Base-by-base conservation (phyloP, 2,797 vertebrate species). In the Thaleichthys pacificus region DNA sequence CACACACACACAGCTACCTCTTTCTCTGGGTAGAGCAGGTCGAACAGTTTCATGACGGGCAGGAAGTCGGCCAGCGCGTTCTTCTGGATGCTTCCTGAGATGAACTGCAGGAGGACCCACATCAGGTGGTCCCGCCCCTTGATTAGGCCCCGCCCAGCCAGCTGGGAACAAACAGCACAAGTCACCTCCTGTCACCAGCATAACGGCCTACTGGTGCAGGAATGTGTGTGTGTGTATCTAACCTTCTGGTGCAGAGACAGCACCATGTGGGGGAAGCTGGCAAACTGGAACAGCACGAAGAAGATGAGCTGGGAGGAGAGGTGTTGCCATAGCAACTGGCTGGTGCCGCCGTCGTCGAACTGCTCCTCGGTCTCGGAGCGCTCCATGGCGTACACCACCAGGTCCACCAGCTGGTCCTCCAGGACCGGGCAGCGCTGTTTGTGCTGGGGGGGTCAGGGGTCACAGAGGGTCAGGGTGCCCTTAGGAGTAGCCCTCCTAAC, bases 251-350 rank as follows among this genome's bases (percentile, higher is more conserved):
- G 98, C 49, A 99, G 93, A 0, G 98, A 99, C 67, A 99, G 94
- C 82, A 99, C 98, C 98, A 99, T 99, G 86, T 99, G 97, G 32
- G 98, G 97, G 89, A 99, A 99, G 91, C 98, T 99, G 65, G 98
- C 98, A 82, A 99, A 99, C 90, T 99, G 98, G 94, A 99, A 99
- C 84, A 99, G 94, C 87, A 99, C 98, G 88, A 99, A 99, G 94
- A 99, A 99, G 94, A 99, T 99, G 91, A 99, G 98, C 93, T 99
- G 98, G 75, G 97, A 99, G 76, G 98, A 99, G 69, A 99, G 97
- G 91, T 99, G 98, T 90, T 99, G 97, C 98, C 98, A 99, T 82
- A 99, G 92, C 85, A 99, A 88, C 84, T 99, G 98, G 90, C 97
- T 99, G 47, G 98, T 99, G 75, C 98, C 98, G 64, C 98, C 97